These are phyloP conservation scores for Oceanites oceanicus DNA, from an alignment of 2,113 vertebrate species.

Conservation along the genomic window DNA sequence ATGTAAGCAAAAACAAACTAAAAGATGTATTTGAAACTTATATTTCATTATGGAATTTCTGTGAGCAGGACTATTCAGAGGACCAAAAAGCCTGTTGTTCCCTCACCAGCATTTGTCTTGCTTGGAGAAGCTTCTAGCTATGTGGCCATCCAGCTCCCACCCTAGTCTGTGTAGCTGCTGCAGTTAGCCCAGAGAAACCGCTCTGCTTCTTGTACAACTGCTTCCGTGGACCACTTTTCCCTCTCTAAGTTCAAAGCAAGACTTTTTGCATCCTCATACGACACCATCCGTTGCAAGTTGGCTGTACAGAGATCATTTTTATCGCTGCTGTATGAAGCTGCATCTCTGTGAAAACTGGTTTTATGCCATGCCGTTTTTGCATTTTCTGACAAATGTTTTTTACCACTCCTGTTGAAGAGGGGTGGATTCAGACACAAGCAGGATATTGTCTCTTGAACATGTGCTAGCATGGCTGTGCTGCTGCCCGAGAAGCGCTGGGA, in stretches of 20 bases:
- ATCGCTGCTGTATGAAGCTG: background rate
- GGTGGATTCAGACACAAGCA: background rate
- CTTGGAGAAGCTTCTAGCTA: background rate
- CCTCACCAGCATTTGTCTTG: background rate
- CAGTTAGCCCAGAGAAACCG: background rate
- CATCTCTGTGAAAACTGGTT: background rate
- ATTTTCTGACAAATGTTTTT: background rate
- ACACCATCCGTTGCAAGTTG: background rate
- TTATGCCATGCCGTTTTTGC: background rate
- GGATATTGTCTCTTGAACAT: background rate
- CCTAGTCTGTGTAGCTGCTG: background rate
- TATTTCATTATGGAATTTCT: background rate
- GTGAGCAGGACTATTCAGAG: background rate
- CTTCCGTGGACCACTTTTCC: background rate
- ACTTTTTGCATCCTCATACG: background rate
- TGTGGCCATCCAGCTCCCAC: background rate
- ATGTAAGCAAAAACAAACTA: background rate
- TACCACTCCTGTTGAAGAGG: background rate
- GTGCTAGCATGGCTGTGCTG: background rate
- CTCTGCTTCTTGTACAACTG: background rate
- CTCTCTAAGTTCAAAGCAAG: background rate
- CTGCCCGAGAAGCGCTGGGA: background rate
- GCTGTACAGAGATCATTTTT: background rate
- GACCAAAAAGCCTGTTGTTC: background rate
- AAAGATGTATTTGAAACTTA: background rate